phyloP scores from a whole-genome alignment of 2,888 invertebrate genomes.

The Aplocera efformata region DNA sequence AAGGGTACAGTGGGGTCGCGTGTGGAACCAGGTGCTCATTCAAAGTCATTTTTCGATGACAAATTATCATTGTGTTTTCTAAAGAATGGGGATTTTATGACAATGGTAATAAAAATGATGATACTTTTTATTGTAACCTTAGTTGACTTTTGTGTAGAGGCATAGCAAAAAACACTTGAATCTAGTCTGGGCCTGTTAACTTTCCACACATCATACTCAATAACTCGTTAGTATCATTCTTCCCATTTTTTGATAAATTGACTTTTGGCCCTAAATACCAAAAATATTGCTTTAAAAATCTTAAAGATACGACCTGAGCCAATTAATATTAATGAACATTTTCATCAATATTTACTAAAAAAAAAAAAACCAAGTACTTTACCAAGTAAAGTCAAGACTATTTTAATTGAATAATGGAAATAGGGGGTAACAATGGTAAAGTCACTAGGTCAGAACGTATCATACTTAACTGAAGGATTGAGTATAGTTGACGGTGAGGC shows the following conservation, averaged over 20 bases:
- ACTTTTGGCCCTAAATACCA: no score
- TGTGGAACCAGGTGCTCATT: constrained; percentile 63
- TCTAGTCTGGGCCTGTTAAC: background rate
- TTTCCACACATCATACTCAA: constrained; percentile 1
- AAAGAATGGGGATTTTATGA: constrained; percentile 49
- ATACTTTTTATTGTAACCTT: constrained; percentile 47
- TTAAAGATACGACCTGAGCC: no score
- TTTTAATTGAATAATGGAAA: no score
- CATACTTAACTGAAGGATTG: constrained; percentile 28
- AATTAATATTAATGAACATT: no score
- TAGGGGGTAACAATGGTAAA: background rate
- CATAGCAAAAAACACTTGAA: constrained; percentile 30
- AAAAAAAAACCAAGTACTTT: no score
- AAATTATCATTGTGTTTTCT: constrained; percentile 73
- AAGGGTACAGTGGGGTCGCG: constrained; percentile 56
- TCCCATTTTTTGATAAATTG: no score
- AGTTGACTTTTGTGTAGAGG: constrained; percentile 44
- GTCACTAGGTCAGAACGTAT: constrained; percentile 10
- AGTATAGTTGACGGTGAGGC: constrained; percentile 41
- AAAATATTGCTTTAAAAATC: no score
- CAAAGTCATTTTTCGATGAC: constrained; percentile 61
- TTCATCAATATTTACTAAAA: no score
- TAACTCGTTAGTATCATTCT: background rate
- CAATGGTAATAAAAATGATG: constrained; percentile 56
- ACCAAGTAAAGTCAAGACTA: no score